These are phyloP conservation scores for Muscicapa striata DNA, from an alignment of 2,797 vertebrate genomes.

Conservation along the genomic window DNA sequence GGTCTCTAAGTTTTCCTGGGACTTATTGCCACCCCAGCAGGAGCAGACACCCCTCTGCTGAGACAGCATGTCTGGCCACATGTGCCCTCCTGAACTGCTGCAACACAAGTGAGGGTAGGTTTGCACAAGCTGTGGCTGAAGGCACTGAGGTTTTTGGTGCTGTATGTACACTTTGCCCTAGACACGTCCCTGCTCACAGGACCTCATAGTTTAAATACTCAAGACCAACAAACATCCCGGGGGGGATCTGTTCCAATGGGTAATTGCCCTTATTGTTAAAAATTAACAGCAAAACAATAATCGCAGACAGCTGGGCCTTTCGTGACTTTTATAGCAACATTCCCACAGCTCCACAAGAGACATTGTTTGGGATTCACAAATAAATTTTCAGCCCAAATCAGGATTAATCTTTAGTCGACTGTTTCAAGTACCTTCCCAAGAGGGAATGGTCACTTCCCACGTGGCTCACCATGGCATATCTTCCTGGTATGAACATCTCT, in stretches of 20 bases:
- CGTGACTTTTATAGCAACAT: slow-evolving; percentile 53
- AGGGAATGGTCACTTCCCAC: neutral
- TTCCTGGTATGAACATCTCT: neutral
- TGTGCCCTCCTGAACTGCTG: neutral
- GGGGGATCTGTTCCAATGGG: slow-evolving; percentile 30
- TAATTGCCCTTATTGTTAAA: slow-evolving; percentile 64
- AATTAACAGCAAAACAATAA: slow-evolving; percentile 65
- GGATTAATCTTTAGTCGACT: neutral
- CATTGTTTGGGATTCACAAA: slow-evolving; percentile 42
- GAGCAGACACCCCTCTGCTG: neutral
- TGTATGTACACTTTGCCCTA: slow-evolving; percentile 5
- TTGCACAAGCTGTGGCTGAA: slow-evolving; percentile 40
- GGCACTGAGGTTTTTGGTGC: neutral
- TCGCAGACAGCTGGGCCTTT: slow-evolving; percentile 27
- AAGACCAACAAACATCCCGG: slow-evolving; percentile 20
- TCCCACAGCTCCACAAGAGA: neutral
- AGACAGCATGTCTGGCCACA: slow-evolving; percentile 12
- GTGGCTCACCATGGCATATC: neutral
- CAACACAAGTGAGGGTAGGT: neutral
- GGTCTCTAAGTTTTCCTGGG: slow-evolving; percentile 12
- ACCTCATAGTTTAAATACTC: slow-evolving; percentile 52
- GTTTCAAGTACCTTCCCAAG: neutral
- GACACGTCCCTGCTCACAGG: slow-evolving; percentile 39
- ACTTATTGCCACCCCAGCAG: neutral
- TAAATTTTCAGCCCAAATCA: slow-evolving; percentile 41